Evolutionary conservation across 1,140 invertebrate genomes (phyloP).

Genomic region (Panagrolaimus sp.): DNA sequence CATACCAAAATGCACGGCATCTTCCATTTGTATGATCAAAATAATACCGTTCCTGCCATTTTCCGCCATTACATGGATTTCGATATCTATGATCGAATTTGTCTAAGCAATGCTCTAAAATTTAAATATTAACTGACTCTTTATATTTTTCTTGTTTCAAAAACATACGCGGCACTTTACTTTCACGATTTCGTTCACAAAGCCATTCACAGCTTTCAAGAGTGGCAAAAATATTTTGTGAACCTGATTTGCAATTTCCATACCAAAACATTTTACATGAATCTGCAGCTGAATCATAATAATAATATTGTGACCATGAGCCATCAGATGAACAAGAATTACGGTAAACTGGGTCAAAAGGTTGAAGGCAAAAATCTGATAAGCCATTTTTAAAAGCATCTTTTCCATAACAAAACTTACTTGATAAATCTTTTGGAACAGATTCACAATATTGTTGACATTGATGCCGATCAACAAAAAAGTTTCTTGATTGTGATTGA

Average conservation of each 20-base stretch:
- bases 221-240: conserved; percentile 46
- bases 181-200: conserved; percentile 43
- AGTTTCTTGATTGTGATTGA: conserved; percentile 29
- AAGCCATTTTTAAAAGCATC: neutral
- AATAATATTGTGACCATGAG: conserved; percentile 47
- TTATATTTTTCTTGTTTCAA: neutral
- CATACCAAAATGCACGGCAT: conserved; percentile 52
- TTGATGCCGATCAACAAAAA: conserved; percentile 26
- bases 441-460: conserved; percentile 31
- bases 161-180: conserved; percentile 41
- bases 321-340: conserved; percentile 34
- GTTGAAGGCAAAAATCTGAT: conserved; percentile 43
- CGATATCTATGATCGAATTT: conserved; percentile 49
- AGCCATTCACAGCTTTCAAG: conserved; percentile 53
- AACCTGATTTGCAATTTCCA: conserved; percentile 48
- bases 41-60: conserved; percentile 37
- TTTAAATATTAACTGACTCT: neutral
- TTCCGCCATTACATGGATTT: conserved; percentile 42
- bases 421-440: conserved; percentile 22
- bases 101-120: conserved; percentile 44
- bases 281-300: conserved; percentile 36
- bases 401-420: conserved; percentile 1
- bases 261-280: conserved; percentile 53
- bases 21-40: conserved; percentile 50
- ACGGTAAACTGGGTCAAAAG: conserved; percentile 46